phyloP scores from a whole-genome alignment of 2,797 vertebrate genomes.

The Myotis vivesi region DNA sequence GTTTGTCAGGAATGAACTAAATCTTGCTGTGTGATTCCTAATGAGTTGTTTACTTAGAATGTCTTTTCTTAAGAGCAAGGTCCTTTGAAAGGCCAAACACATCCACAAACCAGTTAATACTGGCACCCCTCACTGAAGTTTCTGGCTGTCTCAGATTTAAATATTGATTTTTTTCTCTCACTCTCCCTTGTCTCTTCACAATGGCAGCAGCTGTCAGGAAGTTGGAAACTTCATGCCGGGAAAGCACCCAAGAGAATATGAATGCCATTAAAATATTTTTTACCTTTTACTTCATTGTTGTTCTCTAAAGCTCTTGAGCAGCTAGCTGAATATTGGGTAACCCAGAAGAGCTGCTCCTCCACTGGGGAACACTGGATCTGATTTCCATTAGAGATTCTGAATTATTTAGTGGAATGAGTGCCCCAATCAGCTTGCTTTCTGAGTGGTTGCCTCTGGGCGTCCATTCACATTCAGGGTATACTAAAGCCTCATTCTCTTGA shows the following conservation, averaged over 20 bases:
- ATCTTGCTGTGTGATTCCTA: constrained; percentile 48
- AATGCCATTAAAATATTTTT: constrained; percentile 76
- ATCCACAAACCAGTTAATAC: constrained; percentile 43
- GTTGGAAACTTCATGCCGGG: constrained; percentile 59
- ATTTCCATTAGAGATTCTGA: constrained; percentile 85
- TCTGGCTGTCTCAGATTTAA: constrained; percentile 74
- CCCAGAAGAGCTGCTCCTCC: background rate
- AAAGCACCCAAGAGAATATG: constrained; percentile 69
- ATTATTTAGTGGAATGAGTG: constrained; percentile 85
- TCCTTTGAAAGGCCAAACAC: constrained; percentile 71
- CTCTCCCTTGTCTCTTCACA: constrained; percentile 18
- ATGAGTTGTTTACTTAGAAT: constrained; percentile 68
- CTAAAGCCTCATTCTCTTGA: background rate
- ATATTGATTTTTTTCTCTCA: constrained; percentile 74
- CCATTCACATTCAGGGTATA: constrained; percentile 16
- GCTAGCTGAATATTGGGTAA: constrained; percentile 65
- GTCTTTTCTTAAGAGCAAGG: constrained; percentile 49
- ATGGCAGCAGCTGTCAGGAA: constrained; percentile 69
- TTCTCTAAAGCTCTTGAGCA: constrained; percentile 73
- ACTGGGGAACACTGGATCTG: constrained; percentile 62
- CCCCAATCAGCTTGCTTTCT: constrained; percentile 68
- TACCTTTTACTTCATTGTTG: constrained; percentile 75
- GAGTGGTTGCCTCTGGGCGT: constrained; percentile 51
- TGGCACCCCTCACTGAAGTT: constrained; percentile 64
- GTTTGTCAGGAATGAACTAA: constrained; percentile 3